phyloP scores from a whole-genome alignment of 2,888 invertebrate species.

The Steinernema hermaphroditum region DNA sequence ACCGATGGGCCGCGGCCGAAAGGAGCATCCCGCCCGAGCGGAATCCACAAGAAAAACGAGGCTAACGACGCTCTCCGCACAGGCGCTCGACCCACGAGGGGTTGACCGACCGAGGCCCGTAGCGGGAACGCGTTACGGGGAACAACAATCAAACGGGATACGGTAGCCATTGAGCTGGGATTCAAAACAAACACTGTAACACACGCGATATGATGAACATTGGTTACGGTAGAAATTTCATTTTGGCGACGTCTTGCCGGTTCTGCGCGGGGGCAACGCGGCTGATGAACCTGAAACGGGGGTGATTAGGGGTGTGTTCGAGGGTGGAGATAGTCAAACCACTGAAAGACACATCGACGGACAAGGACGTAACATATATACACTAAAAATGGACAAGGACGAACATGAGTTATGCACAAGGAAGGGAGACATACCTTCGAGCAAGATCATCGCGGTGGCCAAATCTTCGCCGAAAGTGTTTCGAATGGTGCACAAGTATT shows the following conservation, averaged over 20 bases:
- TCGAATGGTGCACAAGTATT: conserved; percentile 59
- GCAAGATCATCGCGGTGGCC: conserved; percentile 55
- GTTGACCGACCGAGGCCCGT: neutral
- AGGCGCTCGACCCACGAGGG: neutral
- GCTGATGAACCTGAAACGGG: conserved; percentile 7
- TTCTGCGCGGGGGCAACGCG: neutral
- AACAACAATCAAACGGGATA: neutral
- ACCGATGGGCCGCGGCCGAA: conserved; percentile 3
- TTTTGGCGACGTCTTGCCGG: conserved; percentile 8
- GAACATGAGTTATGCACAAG: neutral
- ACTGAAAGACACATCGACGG: conserved; percentile 5
- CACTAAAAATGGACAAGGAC: conserved; percentile 3
- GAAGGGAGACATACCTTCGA: conserved; percentile 50
- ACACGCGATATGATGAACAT: neutral
- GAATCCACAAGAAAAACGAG: neutral
- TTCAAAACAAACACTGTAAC: conserved; percentile 10
- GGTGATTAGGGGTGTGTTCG: neutral
- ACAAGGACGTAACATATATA: conserved; percentile 3
- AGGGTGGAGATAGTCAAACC: neutral
- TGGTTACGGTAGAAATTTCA: neutral
- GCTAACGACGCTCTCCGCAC: neutral
- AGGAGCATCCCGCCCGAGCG: neutral
- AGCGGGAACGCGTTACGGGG: neutral
- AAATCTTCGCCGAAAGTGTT: conserved; percentile 60
- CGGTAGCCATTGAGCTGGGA: conserved; percentile 24